Evolutionary conservation across 2,797 vertebrate genomes (phyloP).

Genomic region (Anableps anableps): DNA sequence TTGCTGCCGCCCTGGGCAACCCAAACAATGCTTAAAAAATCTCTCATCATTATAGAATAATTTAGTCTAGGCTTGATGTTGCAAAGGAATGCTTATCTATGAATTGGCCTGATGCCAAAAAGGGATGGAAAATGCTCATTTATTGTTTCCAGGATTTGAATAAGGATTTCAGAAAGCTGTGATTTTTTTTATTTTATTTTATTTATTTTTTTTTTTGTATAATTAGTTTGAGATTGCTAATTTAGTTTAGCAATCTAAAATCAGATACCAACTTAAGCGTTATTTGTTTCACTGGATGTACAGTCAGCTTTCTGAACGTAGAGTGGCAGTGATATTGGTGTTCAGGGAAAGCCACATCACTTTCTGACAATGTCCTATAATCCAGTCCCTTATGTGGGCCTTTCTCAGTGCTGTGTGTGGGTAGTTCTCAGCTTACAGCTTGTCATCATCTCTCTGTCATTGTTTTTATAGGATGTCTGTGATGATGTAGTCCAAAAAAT

Average conservation of each 20-base stretch:
- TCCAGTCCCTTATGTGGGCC: background rate
- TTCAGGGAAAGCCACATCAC: background rate
- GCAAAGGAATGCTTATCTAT: too few relatives aligned
- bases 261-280: background rate
- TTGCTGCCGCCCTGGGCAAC: too few relatives aligned
- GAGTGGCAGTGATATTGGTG: background rate
- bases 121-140: background rate
- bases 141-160: background rate
- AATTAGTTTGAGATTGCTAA: background rate
- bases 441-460: constrained; percentile 13
- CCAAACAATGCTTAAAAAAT: too few relatives aligned
- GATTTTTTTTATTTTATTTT: too few relatives aligned
- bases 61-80: too few relatives aligned
- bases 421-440: constrained; percentile 43
- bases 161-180: background rate
- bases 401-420: constrained; percentile 20
- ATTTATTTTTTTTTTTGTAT: too few relatives aligned
- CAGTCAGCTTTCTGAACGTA: background rate
- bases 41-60: too few relatives aligned
- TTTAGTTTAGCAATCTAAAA: background rate
- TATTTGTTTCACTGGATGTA: background rate
- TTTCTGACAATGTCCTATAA: background rate
- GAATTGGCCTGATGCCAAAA: background rate
- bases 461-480: background rate
- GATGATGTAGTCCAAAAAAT: background rate